Evolutionary conservation across 2,888 invertebrate genomes (phyloP).

Genomic region (Drosophila testacea): DNA sequence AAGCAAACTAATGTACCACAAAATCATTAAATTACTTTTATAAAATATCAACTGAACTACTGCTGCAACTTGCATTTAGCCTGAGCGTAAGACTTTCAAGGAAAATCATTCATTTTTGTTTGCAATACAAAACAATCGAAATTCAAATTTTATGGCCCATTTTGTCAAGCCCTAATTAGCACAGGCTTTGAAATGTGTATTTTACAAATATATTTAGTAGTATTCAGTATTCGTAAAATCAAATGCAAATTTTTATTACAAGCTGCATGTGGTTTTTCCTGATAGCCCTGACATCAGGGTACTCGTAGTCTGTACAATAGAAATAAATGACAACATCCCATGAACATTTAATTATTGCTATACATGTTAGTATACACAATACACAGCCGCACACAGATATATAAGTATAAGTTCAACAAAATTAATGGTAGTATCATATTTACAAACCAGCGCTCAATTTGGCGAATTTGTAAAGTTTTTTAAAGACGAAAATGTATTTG

Average conservation of each 20-base stretch:
- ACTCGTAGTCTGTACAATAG: constrained; percentile 24
- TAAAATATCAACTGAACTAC: too few species aligned
- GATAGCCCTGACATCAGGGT: constrained; percentile 1
- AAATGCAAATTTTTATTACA: constrained; percentile 37
- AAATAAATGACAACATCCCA: constrained; percentile 14
- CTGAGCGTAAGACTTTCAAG: constrained; percentile 62
- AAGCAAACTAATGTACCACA: too few species aligned
- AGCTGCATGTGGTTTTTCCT: constrained; percentile 7
- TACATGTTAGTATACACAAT: constrained; percentile 27
- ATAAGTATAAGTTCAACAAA: too few species aligned
- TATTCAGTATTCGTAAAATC: too few species aligned
- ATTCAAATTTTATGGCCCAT: constrained; percentile 71
- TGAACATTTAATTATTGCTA: background rate
- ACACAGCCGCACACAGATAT: constrained; percentile 8
- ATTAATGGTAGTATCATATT: constrained; percentile 26
- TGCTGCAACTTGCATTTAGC: constrained; percentile 10
- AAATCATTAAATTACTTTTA: too few species aligned
- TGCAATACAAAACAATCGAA: constrained; percentile 61
- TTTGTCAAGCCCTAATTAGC: constrained; percentile 60
- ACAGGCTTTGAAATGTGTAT: constrained; percentile 6
- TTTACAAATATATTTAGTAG: background rate
- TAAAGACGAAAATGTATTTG: too few species aligned
- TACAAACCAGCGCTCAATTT: background rate
- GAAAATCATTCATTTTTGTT: constrained; percentile 77
- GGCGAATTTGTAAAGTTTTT: too few species aligned